Evolutionary conservation across 1,140 invertebrate genomes (phyloP).

Genomic region (Drosophila aff.): DNA sequence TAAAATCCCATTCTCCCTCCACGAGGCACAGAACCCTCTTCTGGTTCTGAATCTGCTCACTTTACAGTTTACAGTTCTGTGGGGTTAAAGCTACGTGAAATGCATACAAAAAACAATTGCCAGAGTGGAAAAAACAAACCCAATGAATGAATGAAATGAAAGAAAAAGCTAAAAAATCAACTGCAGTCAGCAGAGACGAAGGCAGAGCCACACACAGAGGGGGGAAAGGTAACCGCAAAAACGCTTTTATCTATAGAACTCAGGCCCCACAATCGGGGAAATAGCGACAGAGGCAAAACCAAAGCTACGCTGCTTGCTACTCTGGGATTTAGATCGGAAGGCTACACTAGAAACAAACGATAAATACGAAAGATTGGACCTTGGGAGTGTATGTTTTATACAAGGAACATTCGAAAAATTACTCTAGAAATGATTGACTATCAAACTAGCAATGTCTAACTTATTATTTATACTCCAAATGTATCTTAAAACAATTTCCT

Average conservation of each 20-base stretch:
- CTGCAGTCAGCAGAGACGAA: constrained; percentile 37
- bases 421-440: neutral
- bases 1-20: constrained; percentile 50
- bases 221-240: constrained; percentile 58
- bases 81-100: constrained; percentile 79
- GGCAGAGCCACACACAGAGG: constrained; percentile 11
- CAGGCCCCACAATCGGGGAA: constrained; percentile 41
- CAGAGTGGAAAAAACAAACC: constrained; percentile 43
- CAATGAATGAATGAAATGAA: constrained; percentile 55
- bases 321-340: constrained; percentile 45
- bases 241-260: constrained; percentile 69
- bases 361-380: neutral
- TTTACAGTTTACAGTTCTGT: constrained; percentile 50
- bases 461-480: neutral
- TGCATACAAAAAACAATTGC: constrained; percentile 79
- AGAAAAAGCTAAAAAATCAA: constrained; percentile 54
- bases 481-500: neutral
- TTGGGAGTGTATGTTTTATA: neutral
- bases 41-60: constrained; percentile 33
- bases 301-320: constrained; percentile 35
- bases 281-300: constrained; percentile 36
- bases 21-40: constrained; percentile 40
- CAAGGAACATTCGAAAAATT: neutral
- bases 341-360: constrained; percentile 20
- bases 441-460: neutral